Evolutionary conservation across 2,113 vertebrate genomes (phyloP).

Genomic region (Siniperca knerii): DNA sequence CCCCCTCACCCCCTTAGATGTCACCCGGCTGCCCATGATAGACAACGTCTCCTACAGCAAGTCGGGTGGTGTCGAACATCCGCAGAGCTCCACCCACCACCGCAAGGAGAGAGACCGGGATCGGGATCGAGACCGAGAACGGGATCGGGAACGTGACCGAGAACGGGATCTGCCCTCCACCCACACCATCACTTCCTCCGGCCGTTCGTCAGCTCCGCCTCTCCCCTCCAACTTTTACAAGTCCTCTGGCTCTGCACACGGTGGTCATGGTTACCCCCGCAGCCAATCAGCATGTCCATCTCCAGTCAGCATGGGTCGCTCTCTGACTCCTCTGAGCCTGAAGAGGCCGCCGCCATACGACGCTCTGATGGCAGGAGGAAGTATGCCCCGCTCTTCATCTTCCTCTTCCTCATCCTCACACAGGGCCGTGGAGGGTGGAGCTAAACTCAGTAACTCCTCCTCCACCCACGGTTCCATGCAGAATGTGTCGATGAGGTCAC

Average conservation of each 20-base stretch:
- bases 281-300: conserved; percentile 96
- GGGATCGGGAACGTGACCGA: background rate
- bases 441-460: conserved; percentile 88
- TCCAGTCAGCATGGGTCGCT: conserved; percentile 93
- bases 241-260: conserved; percentile 88
- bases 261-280: conserved; percentile 92
- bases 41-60: conserved; percentile 91
- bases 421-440: conserved; percentile 84
- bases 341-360: conserved; percentile 97
- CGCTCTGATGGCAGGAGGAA: conserved; percentile 89
- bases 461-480: conserved; percentile 88
- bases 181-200: conserved; percentile 86
- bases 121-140: conserved; percentile 77
- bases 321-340: conserved; percentile 92
- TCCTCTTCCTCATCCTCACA: conserved; percentile 85
- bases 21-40: conserved; percentile 91
- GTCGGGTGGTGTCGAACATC: conserved; percentile 79
- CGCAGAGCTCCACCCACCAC: conserved; percentile 74
- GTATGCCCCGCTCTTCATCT: conserved; percentile 89
- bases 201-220: conserved; percentile 92
- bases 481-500: conserved; percentile 87
- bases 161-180: conserved; percentile 79
- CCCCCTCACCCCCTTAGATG: conserved; percentile 94
- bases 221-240: conserved; percentile 91
- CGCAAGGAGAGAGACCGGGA: conserved; percentile 76